phyloP scores from a whole-genome alignment of 2,797 vertebrate genomes.

The Lithobates pipiens region DNA sequence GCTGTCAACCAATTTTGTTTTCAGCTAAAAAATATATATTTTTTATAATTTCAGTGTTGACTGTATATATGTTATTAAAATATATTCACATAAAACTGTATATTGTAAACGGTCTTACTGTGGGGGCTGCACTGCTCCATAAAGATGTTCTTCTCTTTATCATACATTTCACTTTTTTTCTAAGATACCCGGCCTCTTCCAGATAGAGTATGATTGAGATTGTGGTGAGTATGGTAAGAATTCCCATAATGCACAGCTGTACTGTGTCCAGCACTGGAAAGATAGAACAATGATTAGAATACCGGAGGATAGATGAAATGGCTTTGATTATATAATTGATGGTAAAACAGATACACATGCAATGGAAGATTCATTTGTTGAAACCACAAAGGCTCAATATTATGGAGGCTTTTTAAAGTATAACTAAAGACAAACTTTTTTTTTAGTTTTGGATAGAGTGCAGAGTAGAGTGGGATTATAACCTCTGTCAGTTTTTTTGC shows the following conservation, averaged over 20 bases:
- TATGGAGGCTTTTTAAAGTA: no score
- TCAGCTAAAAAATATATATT: no score
- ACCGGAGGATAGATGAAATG: no score
- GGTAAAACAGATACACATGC: background rate
- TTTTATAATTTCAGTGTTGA: no score
- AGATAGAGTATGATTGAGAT: slow-evolving; percentile 69
- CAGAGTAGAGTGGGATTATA: no score
- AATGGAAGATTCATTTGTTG: background rate
- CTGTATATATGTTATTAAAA: no score
- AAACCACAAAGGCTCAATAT: no score
- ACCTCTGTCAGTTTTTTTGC: no score
- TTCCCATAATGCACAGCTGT: slow-evolving; percentile 67
- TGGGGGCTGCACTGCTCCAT: slow-evolving; percentile 78
- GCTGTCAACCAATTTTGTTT: no score
- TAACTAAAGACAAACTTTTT: no score
- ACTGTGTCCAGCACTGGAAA: slow-evolving; percentile 66
- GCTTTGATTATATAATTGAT: background rate
- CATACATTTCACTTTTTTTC: slow-evolving; percentile 73
- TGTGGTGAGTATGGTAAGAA: slow-evolving; percentile 70
- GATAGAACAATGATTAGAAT: background rate
- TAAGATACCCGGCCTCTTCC: slow-evolving; percentile 75
- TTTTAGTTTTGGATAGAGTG: no score
- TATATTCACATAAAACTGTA: background rate
- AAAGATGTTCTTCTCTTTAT: slow-evolving; percentile 77
- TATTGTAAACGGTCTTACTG: slow-evolving; percentile 67